Conservation (phyloP, 2,888 invertebrate species). For the Saturnia pavonia region DNA sequence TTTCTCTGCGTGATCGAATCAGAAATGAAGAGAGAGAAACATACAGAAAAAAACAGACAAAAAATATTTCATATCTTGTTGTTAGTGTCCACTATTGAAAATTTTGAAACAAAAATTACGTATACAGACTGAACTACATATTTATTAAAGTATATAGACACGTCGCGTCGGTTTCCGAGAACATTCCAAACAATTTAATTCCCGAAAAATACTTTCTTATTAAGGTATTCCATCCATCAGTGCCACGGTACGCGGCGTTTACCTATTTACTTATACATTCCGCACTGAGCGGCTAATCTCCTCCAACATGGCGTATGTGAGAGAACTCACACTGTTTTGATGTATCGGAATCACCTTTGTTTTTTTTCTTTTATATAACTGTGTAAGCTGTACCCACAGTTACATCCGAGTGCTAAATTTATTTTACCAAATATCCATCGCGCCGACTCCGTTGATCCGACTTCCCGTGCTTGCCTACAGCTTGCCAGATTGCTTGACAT, state of each 20-base stretch:
- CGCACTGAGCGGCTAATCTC: constrained; percentile 48
- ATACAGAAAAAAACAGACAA: too few relatives aligned
- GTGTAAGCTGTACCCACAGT: not conserved
- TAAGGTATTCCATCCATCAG: constrained; percentile 56
- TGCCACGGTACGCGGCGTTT: constrained; percentile 41
- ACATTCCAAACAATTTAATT: constrained; percentile 3
- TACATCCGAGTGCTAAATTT: not conserved
- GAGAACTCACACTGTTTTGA: constrained; percentile 44
- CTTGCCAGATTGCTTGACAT: too few relatives aligned
- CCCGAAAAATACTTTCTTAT: constrained; percentile 23
- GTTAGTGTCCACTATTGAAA: too few relatives aligned
- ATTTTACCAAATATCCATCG: too few relatives aligned
- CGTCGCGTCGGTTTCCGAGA: not conserved
- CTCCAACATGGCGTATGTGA: constrained; percentile 29
- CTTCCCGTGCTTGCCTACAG: too few relatives aligned
- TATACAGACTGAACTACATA: too few relatives aligned
- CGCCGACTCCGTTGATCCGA: too few relatives aligned
- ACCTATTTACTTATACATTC: constrained; percentile 68
- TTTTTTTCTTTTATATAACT: constrained; percentile 5
- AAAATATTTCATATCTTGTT: too few relatives aligned
- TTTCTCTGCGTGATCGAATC: too few relatives aligned
- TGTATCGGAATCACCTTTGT: constrained; percentile 34
- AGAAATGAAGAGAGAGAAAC: too few relatives aligned
- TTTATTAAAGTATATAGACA: not conserved
- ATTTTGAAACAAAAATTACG: too few relatives aligned